Base-by-base conservation (phyloP, 2,888 invertebrate genomes). In the Xylota segnis region DNA sequence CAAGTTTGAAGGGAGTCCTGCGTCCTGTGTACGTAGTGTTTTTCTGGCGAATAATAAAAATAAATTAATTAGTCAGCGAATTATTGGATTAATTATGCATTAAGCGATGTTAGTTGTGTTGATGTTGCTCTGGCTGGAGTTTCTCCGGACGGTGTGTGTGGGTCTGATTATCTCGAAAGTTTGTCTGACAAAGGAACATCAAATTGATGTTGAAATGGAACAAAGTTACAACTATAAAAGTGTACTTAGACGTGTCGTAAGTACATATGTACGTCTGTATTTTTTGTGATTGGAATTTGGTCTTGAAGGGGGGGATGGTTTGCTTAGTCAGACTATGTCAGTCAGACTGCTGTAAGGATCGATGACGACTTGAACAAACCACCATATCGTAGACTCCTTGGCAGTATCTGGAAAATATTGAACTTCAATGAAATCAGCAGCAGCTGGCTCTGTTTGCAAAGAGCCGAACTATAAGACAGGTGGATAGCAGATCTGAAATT, bases 1-100 rank as follows among this genome's bases (percentile, higher is more conserved):
- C 40, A 59, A 40, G 18, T 43, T 40, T 32, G 16, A 50, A 9
- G 10, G 37, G 12, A 12, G 37, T 34, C 34, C 34, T 5, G 7
- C 63, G 18, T 50, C 18, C 3, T 45, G 54, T 43, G 9, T 40
- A 34, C 14, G n/a, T 37, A 6, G 12, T 23, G 40, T 58, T 34
- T 71, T 32, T 23, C 37, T 37, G 43, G n/a, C 10, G 40, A 27
- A 77, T 59, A 72, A 77, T 66, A 66, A 76, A 77, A 61, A 83
- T 83, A 72, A 77, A 83, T 83, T 78, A 83, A 78, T 78, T 83
- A 83, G 74, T 59, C 56, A 61, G 63, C 50, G 75, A 79, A 79
- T 84, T 75, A 84, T 65, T 58, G 59, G 79, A 79, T 79, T 83
- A 74, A 70, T 56, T 68, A 81, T 81, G 74, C 72, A 79, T 58